Conservation (phyloP, 2,797 vertebrate species). For the Notamacropus eugenii region DNA sequence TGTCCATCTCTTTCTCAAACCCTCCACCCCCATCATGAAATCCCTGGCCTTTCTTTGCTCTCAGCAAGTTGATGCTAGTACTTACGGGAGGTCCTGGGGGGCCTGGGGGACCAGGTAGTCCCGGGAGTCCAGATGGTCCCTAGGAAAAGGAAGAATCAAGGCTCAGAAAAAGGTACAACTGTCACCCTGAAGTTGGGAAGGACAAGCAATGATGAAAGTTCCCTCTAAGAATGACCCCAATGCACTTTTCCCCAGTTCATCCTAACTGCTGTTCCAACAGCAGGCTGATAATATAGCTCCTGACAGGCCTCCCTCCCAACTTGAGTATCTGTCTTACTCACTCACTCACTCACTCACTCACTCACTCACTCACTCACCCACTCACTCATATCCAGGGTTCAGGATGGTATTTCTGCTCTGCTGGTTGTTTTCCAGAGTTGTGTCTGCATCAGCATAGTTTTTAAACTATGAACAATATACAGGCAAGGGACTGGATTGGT, state of each 20-base stretch:
- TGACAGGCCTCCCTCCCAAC: rapidly evolving
- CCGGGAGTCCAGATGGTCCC: constrained; percentile 93
- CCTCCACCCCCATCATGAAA: background rate
- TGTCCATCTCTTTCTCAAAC: background rate
- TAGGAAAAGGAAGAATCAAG: constrained; percentile 73
- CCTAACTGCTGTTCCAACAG: rapidly evolving
- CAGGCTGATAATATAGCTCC: background rate
- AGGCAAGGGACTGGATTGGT: background rate
- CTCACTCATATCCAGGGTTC: background rate
- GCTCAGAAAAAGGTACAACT: background rate
- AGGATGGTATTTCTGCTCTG: background rate
- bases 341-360: background rate
- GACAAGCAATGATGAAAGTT: background rate
- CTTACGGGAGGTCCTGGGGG: constrained; percentile 94
- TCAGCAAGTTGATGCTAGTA: constrained; percentile 49
- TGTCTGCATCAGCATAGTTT: background rate
- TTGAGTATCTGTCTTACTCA: background rate
- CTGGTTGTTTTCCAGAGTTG: background rate
- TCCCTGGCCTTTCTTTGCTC: background rate
- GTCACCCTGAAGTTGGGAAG: background rate
- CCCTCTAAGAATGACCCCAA: background rate
- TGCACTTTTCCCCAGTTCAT: background rate
- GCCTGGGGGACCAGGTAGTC: constrained; percentile 92
- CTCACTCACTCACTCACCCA: background rate
- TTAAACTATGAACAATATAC: background rate